Base-by-base conservation (phyloP, 2,797 vertebrate genomes). In the Pterois miles region DNA sequence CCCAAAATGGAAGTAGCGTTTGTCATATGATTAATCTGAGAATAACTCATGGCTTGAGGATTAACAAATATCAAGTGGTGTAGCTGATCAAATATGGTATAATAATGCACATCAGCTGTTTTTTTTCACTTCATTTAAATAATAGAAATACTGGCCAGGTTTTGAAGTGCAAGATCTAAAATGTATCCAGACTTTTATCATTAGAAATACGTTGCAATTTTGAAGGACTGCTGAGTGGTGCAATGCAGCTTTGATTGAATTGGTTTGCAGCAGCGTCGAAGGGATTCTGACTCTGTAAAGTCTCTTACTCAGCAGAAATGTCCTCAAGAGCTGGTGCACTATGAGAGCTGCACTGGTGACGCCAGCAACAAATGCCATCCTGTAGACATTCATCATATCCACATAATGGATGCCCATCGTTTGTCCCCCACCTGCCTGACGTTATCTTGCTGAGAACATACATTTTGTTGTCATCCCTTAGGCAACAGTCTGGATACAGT, bases 241-340 rank as follows among this genome's bases (percentile, higher is more conserved):
- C 93, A 94, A 58, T 94, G 93, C 92, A 93, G 93, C 89, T 90
- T 88, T 82, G 86, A 92, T 89, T 93, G 86, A 90, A 89, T 76
- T 63, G 83, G 82, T 65, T 91, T 90, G 88, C 90, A 87, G 91
- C 87, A 86, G 87, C 22, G 64, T 80, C 71, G 86, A 87, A 68
- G 70, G 31, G 84, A 85, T 76, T 85, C 82, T 67, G 81, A 89
- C 68, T 86, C 82, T 73, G 76, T 71, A 38, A 89, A 90, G 78
- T 76, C 73, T 84, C 89, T 86, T 82, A 90, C 88, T 94, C 93
- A 93, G 93, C 93, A 93, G 67, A 92, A 91, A 83, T 60, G 76
- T 85, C 78, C 71, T 73, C 60, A 86, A 85, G 86, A 89, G 83
- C 75, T 38, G 73, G 71, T 76, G 81, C 85, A 85, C 80, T 70